Base-by-base conservation (phyloP, 2,888 invertebrate species). In the Onchidella celtica region DNA sequence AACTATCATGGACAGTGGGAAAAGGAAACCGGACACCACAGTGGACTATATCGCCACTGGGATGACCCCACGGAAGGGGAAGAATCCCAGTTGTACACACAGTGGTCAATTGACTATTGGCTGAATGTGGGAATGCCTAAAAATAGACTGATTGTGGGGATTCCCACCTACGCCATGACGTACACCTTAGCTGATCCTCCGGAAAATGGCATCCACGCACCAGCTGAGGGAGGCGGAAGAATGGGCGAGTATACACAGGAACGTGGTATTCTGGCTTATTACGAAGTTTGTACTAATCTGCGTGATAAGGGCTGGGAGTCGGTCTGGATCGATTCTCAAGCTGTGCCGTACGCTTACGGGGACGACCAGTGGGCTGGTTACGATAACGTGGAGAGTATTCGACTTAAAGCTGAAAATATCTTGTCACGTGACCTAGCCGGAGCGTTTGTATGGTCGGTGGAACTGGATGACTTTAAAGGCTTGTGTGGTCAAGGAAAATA, bases 391-490 rank as follows among this genome's bases (percentile, higher is more conserved):
- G 95, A 96, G 86, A 96, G 98, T 11, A 97, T 97, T 86, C 95
- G 97, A 78, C 95, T 96, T 90, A 98, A 98, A 36, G 66, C 66
- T 14, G 27, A 36, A 2, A 81, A 59, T 36, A 65, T 72, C 70
- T 9, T 34, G 63, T 24, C 87, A 36, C 72, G 85, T 40, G 86
- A 83, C 36, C 74, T 90, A 32, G 98, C 97, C 63, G 98, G 98
- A 24, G 97, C 98, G 78, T 98, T 98, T 97, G 96, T 98, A 69
- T 98, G 98, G 98, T 97, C 98, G 0, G 95, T 98, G 32, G 98
- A 98, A 90, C 96, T 98, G 97, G 98, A 98, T 90, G 98, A 98
- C 93, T 98, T 98, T 94, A 95, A 96, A 85, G 76, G 66, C 47
- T 29, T 27, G 11, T 76, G 76, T 32, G 76, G 76, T n/a, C n/a